A percentile compares a stretch with the other conserved stretches of the same genome.
phyloP scores from a whole-genome alignment of 2,797 vertebrate genomes.

The Trachurus trachurus region DNA sequence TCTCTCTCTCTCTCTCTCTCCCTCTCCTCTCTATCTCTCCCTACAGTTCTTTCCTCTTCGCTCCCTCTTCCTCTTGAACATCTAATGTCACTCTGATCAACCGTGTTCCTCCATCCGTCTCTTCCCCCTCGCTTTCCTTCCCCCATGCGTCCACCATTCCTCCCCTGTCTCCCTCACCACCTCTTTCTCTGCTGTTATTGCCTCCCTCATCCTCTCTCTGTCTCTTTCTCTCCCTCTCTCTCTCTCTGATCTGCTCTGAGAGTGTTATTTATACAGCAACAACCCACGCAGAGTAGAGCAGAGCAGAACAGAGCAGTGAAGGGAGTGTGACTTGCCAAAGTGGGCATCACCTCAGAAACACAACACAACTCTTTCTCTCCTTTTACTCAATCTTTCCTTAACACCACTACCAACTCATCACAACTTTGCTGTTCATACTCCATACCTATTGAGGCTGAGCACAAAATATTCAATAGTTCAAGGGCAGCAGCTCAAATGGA shows the following conservation, averaged over 20 bases:
- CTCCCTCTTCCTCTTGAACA: slow-evolving; percentile 62
- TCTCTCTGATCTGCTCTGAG: slow-evolving; percentile 78
- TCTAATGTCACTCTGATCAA: slow-evolving; percentile 73
- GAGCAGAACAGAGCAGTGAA: slow-evolving; percentile 76
- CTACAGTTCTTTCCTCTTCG: slow-evolving; percentile 37
- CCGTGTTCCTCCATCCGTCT: slow-evolving; percentile 51
- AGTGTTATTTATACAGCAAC: slow-evolving; percentile 86
- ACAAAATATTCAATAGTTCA: slow-evolving; percentile 55
- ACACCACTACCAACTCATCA: slow-evolving; percentile 47
- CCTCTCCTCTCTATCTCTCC: slow-evolving; percentile 27
- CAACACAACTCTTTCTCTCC: slow-evolving; percentile 68
- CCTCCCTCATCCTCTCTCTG: slow-evolving; percentile 61
- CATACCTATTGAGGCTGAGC: slow-evolving; percentile 23
- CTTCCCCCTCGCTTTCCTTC: slow-evolving; percentile 33
- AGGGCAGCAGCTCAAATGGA: slow-evolving; percentile 34
- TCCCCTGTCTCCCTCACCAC: slow-evolving; percentile 39
- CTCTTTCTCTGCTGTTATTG: slow-evolving; percentile 62
- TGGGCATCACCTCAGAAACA: slow-evolving; percentile 84
- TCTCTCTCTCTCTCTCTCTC: slow-evolving; percentile 28
- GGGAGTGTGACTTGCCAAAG: slow-evolving; percentile 87
- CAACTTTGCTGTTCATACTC: slow-evolving; percentile 33
- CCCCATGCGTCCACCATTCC: slow-evolving; percentile 37
- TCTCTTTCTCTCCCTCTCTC: slow-evolving; percentile 42
- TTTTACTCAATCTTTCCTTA: slow-evolving; percentile 45
- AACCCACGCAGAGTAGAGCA: slow-evolving; percentile 80